Conservation (phyloP, 1,140 invertebrate genomes). For the Neotoxoptera formosana region DNA sequence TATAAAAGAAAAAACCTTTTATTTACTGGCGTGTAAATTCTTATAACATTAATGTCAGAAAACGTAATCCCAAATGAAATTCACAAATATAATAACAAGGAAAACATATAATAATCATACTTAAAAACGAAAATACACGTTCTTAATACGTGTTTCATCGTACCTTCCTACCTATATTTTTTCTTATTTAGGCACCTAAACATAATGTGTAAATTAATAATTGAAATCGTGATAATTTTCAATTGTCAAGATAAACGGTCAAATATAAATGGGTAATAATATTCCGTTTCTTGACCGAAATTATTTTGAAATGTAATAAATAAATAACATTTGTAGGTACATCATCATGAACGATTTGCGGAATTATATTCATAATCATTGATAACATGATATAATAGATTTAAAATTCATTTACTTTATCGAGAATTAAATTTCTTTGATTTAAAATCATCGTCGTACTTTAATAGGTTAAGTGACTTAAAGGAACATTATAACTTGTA, state of each 20-base stretch:
- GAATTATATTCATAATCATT: neutral
- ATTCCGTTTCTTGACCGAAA: conserved; percentile 21
- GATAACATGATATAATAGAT: neutral
- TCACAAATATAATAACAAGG: neutral
- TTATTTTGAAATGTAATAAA: neutral
- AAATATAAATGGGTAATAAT: neutral
- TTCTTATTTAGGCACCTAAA: neutral
- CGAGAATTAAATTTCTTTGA: neutral
- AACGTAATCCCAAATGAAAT: neutral
- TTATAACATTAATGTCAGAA: neutral
- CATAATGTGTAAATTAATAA: neutral
- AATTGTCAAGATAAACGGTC: conserved; percentile 28
- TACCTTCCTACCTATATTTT: neutral
- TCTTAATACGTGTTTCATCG: neutral
- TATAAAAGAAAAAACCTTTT: neutral
- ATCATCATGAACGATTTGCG: neutral
- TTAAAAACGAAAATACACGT: neutral
- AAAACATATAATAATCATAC: conserved; percentile 8
- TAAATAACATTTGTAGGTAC: neutral
- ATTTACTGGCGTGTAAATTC: neutral
- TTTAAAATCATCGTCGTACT: neutral
- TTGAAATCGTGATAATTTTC: neutral
- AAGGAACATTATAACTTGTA: no score
- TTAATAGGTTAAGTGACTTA: neutral
- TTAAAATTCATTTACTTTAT: neutral